Evolutionary conservation across 1,140 invertebrate species (phyloP).

Genomic region (Phocides pigmalion): DNA sequence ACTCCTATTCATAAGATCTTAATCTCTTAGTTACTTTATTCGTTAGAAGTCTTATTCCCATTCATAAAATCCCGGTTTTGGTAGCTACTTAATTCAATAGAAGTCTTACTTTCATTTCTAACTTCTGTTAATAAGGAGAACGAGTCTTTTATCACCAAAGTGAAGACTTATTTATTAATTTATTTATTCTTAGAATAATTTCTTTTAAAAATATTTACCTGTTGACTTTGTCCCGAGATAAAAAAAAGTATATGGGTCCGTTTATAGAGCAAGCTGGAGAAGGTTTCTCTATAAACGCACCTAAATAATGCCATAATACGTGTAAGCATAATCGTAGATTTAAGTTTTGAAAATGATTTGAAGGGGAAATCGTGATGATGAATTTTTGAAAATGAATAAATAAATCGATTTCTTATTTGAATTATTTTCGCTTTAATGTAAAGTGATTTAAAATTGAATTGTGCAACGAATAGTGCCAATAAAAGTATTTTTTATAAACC

Average conservation of each 20-base stretch:
- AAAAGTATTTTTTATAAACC: constrained; percentile 3
- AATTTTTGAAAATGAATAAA: constrained; percentile 38
- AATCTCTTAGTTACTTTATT: too few species aligned
- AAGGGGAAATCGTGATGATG: constrained; percentile 69
- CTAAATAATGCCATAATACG: constrained; percentile 74
- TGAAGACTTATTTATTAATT: constrained; percentile 55
- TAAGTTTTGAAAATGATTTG: constrained; percentile 74
- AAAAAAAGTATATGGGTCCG: constrained; percentile 21
- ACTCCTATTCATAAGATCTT: too few species aligned
- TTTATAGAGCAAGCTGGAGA: constrained; percentile 7
- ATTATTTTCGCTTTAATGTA: constrained; percentile 60
- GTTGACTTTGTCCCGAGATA: constrained; percentile 18
- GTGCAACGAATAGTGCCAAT: constrained; percentile 49
- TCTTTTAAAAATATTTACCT: constrained; percentile 7
- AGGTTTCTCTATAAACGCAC: constrained; percentile 30
- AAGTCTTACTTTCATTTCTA: too few species aligned
- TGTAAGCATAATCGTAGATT: constrained; percentile 63
- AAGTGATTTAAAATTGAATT: constrained; percentile 22
- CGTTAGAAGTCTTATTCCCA: too few species aligned
- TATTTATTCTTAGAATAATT: constrained; percentile 48
- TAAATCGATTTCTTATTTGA: constrained; percentile 75
- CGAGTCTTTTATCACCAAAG: constrained; percentile 57
- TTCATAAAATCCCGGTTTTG: too few species aligned
- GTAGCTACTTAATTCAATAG: too few species aligned
- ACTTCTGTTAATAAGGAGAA: not conserved